A percentile compares a stretch with the other conserved stretches of the same genome.
Evolutionary conservation across 2,113 vertebrate species (phyloP).

Genomic region (Saccopteryx bilineata): DNA sequence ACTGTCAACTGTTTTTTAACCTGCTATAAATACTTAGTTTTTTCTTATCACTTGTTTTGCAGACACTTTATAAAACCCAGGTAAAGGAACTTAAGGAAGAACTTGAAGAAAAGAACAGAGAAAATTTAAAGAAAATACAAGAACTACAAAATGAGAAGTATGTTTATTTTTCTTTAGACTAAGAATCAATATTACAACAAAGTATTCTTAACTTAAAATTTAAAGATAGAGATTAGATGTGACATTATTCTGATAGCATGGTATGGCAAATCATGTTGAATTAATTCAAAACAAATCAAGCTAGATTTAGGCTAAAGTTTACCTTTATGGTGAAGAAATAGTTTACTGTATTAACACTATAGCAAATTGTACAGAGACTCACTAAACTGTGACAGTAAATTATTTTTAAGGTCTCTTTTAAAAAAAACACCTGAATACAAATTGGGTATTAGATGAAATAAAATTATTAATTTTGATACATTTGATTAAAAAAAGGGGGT

Average conservation of each 20-base stretch:
- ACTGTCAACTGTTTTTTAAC: slow-evolving; percentile 1
- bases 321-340: slow-evolving; percentile 42
- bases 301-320: slow-evolving; percentile 50
- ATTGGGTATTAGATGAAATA: no score
- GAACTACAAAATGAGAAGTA: slow-evolving; percentile 97
- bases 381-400: slow-evolving; percentile 11
- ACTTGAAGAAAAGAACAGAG: slow-evolving; percentile 96
- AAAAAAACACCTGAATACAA: no score
- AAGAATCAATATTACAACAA: background rate
- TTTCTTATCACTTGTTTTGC: slow-evolving; percentile 80
- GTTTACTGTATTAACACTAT: background rate
- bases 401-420: slow-evolving; percentile 22
- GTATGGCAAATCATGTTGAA: background rate
- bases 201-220: slow-evolving; percentile 47
- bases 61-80: slow-evolving; percentile 99
- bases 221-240: background rate
- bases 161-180: slow-evolving; percentile 66
- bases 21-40: background rate
- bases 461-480: no score
- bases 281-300: slow-evolving; percentile 29
- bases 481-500: no score
- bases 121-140: slow-evolving; percentile 94
- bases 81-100: slow-evolving; percentile 99
- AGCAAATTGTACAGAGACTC: background rate
- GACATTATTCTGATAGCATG: slow-evolving; percentile 26